Percentiles rank a stretch among this genome's conserved stretches.
These are phyloP conservation scores for Oreortyx pictus DNA, from an alignment of 2,797 vertebrate genomes.

Conservation along the genomic window DNA sequence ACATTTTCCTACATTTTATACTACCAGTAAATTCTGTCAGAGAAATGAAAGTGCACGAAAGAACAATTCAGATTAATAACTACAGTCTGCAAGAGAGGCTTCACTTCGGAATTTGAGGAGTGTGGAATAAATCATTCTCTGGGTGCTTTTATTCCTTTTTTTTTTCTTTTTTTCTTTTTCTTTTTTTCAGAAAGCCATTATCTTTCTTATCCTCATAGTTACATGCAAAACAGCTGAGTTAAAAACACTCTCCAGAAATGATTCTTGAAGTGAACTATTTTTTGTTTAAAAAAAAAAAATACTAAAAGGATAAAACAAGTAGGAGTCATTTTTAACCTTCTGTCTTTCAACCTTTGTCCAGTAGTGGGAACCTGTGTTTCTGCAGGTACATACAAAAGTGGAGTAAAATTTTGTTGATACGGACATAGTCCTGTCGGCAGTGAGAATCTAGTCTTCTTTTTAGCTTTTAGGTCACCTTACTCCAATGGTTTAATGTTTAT, in stretches of 20 bases:
- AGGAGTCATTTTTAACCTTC: neutral
- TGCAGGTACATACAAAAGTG: neutral
- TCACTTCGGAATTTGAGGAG: neutral
- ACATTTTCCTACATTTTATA: neutral
- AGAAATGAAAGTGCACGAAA: neutral
- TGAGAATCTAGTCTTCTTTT: neutral
- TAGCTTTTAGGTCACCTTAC: neutral
- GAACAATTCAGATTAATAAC: slow-evolving; percentile 3
- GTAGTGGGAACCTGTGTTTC: neutral
- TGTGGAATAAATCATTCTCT: slow-evolving; percentile 1
- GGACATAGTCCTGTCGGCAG: neutral
- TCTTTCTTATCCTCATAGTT: neutral
- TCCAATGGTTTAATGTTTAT: neutral
- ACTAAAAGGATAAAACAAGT: neutral
- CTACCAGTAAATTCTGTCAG: neutral
- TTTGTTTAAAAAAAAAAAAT: neutral
- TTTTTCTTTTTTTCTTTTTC: neutral
- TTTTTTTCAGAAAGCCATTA: neutral
- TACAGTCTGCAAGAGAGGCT: neutral
- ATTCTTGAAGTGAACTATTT: neutral
- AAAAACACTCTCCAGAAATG: neutral
- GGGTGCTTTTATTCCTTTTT: neutral
- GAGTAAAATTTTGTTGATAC: neutral
- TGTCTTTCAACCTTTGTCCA: neutral
- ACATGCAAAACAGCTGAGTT: neutral